Evolutionary conservation across 2,888 invertebrate genomes (phyloP).

Genomic region (Phytoseiulus persimilis): DNA sequence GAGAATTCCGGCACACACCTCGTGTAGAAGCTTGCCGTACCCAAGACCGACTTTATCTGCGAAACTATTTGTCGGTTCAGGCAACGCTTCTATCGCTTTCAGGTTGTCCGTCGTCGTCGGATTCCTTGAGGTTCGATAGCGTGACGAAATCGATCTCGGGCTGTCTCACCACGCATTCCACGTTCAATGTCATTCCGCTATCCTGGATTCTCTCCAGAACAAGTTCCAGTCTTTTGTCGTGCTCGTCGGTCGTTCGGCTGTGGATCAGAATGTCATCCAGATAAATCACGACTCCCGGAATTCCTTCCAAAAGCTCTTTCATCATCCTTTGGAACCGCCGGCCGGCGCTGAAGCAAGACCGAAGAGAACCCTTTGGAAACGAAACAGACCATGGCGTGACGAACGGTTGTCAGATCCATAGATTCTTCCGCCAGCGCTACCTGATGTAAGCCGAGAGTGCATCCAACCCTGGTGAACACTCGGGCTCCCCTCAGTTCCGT

Average conservation of each 20-base stretch:
- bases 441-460: slow-evolving; percentile 36
- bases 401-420: slow-evolving; percentile 30
- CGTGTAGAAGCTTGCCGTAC: not conserved
- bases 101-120: not conserved
- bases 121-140: no score
- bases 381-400: slow-evolving; percentile 38
- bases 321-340: slow-evolving; percentile 28
- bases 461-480: slow-evolving; percentile 35
- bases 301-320: not conserved
- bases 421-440: slow-evolving; percentile 8
- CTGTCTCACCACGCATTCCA: not conserved
- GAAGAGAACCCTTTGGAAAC: slow-evolving; percentile 22
- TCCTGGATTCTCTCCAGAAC: not conserved
- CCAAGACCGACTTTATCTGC: not conserved
- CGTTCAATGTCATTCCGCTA: not conserved
- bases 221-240: not conserved
- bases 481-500: not conserved
- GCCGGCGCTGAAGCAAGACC: slow-evolving; percentile 38
- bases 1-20: not conserved
- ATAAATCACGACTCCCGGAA: slow-evolving; percentile 6
- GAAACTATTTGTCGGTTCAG: not conserved
- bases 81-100: not conserved
- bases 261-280: slow-evolving; percentile 39
- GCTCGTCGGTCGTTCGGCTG: not conserved
- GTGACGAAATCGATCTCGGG: slow-evolving; percentile 19